phyloP scores from a whole-genome alignment of 2,888 invertebrate species.

The Phyto melanocephala region DNA sequence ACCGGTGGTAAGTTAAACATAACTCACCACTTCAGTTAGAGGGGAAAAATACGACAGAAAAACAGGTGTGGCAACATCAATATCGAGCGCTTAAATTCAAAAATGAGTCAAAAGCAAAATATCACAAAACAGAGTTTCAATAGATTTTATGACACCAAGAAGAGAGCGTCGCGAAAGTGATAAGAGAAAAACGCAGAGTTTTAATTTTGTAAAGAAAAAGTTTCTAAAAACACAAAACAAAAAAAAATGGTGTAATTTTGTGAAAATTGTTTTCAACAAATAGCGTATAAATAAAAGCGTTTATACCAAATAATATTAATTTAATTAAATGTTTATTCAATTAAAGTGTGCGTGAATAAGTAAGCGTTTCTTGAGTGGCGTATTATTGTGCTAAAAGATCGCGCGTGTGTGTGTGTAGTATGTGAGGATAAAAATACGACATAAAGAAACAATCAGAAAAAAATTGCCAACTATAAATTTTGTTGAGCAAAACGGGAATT shows the following conservation, averaged over 20 bases:
- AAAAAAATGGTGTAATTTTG: slow-evolving; percentile 39
- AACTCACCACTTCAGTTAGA: slow-evolving; percentile 3
- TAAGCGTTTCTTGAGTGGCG: slow-evolving; percentile 11
- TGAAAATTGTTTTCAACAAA: slow-evolving; percentile 19
- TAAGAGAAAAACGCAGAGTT: background rate
- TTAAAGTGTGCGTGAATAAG: slow-evolving; percentile 26
- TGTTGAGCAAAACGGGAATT: slow-evolving; percentile 48
- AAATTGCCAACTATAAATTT: slow-evolving; percentile 7
- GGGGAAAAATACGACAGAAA: background rate
- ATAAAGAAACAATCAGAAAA: background rate
- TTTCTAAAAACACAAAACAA: background rate
- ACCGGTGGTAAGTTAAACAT: background rate
- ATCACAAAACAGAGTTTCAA: slow-evolving; percentile 39
- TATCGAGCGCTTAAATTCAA: slow-evolving; percentile 49
- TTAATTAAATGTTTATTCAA: slow-evolving; percentile 19
- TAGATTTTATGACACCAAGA: slow-evolving; percentile 56
- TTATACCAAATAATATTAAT: slow-evolving; percentile 1
- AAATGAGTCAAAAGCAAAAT: slow-evolving; percentile 25
- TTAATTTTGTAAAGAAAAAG: slow-evolving; percentile 21
- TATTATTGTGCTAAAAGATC: background rate
- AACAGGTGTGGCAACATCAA: slow-evolving; percentile 18
- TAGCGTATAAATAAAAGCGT: background rate
- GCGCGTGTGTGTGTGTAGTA: background rate
- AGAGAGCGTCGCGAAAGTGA: slow-evolving; percentile 39
- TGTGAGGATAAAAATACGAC: slow-evolving; percentile 30